Evolutionary conservation across 1,140 invertebrate genomes (phyloP), one percentile per base, ranked within the genome.

Genomic region (Scaptodrosophila lebanonensis): DNA sequence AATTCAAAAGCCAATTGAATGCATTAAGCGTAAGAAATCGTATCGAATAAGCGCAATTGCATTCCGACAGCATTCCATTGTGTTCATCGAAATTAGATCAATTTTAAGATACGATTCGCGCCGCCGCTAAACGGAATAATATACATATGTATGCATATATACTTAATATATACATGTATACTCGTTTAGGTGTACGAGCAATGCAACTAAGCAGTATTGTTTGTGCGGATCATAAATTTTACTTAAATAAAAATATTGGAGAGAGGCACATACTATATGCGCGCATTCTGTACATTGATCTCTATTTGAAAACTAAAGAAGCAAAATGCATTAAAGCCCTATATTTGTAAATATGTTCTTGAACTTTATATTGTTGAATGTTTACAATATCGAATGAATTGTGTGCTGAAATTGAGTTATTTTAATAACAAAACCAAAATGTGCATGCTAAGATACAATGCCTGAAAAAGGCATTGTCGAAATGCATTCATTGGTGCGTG

Each of bases 1-100:
- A 75, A 82, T 82, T 82, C 73, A 79, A 82, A 75, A 70, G 76
- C 73, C 75, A 82, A 82, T 82, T 82, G 75, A 82, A 70, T 63
- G 76, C 75, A 82, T 82, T 82, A 82, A 82, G 70, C 61, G 76
- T 76, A 83, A 79, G n/a, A n/a, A 71, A 70, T 70, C 56, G 56
- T 77, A 66, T n/a, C n/a, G n/a, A n/a, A n/a, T 25, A 67, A 70
- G 69, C 67, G 72, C 82, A 79, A 79, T 79, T 79, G 75, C 53
- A 30, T 30, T 63, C 42, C 61, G 44, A 47, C 49, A 73, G 73
- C 73, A 77, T 77, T 77, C 73, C 73, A 56, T 56, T 66, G 73
- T 48, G 54, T 79, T 62, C 54, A 77, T 77, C 73, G 73, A 77
- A 72, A 79, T 77, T 65, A 73, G 73, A 77, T 79, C 73, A 77